Conservation (phyloP, 2,797 vertebrate species). For the Chloroceryle inda region DNA sequence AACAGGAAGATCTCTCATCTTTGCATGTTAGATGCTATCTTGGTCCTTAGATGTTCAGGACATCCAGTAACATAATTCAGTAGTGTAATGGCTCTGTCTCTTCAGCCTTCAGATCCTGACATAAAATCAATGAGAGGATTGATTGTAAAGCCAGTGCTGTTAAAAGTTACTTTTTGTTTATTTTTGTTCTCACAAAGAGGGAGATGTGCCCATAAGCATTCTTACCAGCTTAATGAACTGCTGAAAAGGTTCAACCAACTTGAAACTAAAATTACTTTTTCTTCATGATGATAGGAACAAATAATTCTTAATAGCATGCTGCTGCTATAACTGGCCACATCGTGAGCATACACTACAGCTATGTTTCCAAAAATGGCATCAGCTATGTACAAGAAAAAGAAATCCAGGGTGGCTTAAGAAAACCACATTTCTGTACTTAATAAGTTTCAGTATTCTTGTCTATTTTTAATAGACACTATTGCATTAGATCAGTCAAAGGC, state of each 20-base stretch:
- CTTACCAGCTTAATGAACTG: neutral
- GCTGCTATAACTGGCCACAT: neutral
- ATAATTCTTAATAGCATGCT: neutral
- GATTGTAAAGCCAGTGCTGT: neutral
- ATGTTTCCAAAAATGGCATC: neutral
- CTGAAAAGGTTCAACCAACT: neutral
- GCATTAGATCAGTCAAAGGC: neutral
- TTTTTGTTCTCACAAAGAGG: neutral
- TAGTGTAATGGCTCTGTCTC: neutral
- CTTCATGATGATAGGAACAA: neutral
- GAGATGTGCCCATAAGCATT: neutral
- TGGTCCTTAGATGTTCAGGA: neutral
- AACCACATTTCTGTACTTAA: neutral
- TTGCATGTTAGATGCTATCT: neutral
- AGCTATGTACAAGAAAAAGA: neutral
- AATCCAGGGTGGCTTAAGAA: neutral
- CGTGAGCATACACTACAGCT: neutral
- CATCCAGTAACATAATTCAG: neutral
- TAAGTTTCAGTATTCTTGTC: neutral
- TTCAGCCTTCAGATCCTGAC: neutral
- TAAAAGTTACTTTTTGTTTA: neutral
- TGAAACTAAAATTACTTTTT: neutral
- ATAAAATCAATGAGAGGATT: neutral
- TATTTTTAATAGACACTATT: neutral
- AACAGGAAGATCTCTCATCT: neutral